These are phyloP conservation scores for Himalopsyche kuldschensis DNA, from an alignment of 2,888 invertebrate genomes.

Conservation along the genomic window DNA sequence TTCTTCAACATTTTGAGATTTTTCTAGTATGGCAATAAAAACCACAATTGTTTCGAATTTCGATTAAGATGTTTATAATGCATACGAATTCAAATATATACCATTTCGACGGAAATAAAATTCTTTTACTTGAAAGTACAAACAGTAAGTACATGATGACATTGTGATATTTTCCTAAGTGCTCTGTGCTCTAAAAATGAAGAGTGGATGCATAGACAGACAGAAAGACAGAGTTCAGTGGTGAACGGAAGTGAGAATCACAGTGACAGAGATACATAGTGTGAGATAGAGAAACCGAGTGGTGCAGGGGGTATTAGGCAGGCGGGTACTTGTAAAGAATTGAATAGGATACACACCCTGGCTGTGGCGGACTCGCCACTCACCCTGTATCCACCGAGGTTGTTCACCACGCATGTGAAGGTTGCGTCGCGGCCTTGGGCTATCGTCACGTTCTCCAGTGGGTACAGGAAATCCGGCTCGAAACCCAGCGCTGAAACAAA, in stretches of 20 bases:
- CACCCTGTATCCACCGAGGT: constrained; percentile 86
- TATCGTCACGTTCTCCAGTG: constrained; percentile 81
- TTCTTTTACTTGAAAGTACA: constrained; percentile 9
- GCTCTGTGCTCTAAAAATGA: constrained; percentile 35
- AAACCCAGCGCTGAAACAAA: constrained; percentile 69
- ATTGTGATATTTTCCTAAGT: constrained; percentile 27
- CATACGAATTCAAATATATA: no score
- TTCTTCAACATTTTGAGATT: no score
- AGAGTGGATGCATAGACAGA: constrained; percentile 36
- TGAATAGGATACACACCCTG: constrained; percentile 74
- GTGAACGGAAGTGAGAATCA: constrained; percentile 27
- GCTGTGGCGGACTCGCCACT: constrained; percentile 84
- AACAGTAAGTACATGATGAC: not conserved
- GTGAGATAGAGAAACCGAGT: constrained; percentile 33
- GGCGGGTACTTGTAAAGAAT: constrained; percentile 33
- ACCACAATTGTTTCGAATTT: no score
- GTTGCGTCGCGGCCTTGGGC: constrained; percentile 81
- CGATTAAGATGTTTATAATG: no score
- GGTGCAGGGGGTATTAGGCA: constrained; percentile 21
- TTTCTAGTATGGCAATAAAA: no score
- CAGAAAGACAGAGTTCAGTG: constrained; percentile 22
- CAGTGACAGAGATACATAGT: constrained; percentile 26
- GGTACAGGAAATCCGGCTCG: constrained; percentile 79
- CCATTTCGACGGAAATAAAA: no score
- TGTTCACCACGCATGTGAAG: constrained; percentile 83